phyloP scores from a whole-genome alignment of 2,888 invertebrate species.

The Drosophila demipolita region DNA sequence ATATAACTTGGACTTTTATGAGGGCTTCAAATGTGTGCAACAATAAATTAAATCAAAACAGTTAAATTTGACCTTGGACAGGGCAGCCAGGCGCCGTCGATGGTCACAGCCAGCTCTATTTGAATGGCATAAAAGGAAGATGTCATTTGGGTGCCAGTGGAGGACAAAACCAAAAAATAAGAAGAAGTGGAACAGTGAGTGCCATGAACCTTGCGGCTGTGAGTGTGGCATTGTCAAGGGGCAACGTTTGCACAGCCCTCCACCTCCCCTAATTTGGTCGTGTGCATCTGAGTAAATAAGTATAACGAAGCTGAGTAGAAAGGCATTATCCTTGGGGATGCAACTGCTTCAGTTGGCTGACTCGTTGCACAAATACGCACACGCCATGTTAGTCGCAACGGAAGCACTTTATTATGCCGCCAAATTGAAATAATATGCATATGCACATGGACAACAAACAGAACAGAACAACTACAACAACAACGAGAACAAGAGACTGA shows the following conservation, averaged over 20 bases:
- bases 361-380: slow-evolving; percentile 48
- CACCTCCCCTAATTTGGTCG: slow-evolving; percentile 15
- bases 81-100: slow-evolving; percentile 44
- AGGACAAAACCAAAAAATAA: slow-evolving; percentile 1
- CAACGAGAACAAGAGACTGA: slow-evolving; percentile 33
- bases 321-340: slow-evolving; percentile 69
- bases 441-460: slow-evolving; percentile 53
- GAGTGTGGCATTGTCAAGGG: slow-evolving; percentile 44
- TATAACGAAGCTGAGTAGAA: slow-evolving; percentile 63
- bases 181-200: slow-evolving; percentile 10
- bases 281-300: slow-evolving; percentile 65
- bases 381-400: slow-evolving; percentile 58
- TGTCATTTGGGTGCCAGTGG: slow-evolving; percentile 57
- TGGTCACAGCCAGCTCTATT: slow-evolving; percentile 16
- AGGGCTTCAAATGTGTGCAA: slow-evolving; percentile 69
- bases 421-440: slow-evolving; percentile 78
- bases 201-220: slow-evolving; percentile 62
- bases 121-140: slow-evolving; percentile 40
- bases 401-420: slow-evolving; percentile 76
- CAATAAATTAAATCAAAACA: slow-evolving; percentile 78
- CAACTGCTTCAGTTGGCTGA: slow-evolving; percentile 11
- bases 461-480: not conserved
- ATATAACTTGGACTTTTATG: slow-evolving; percentile 52
- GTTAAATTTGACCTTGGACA: slow-evolving; percentile 74
- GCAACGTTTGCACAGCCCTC: slow-evolving; percentile 13